Evolutionary conservation across 2,113 vertebrate species (phyloP), one percentile per base, ranked within the genome.

Genomic region (Colistium nudipinnis): DNA sequence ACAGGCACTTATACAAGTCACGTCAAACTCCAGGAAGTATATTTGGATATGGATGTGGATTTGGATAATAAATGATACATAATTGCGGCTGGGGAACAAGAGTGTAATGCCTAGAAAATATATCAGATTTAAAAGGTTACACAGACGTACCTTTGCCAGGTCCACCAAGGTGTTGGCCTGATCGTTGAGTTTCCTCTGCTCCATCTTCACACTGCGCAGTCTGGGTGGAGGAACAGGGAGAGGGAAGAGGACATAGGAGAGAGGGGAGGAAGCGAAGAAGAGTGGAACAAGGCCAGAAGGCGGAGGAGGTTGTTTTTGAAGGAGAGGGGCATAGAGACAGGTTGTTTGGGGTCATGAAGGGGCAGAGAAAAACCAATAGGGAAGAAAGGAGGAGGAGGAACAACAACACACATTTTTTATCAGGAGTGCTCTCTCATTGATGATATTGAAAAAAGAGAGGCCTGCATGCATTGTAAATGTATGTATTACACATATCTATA

Each of bases 191-290:
- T 96, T 97, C 44, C 95, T 93, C 66, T 96, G 96, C 87, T 97
- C 96, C 89, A 96, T 96, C 90, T 96, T 96, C 84, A 96, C 95
- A 39, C 95, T 96, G 81, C 96, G 93, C 86, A 97, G 90, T 90
- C 95, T 97, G 92, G 78, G 92, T 86, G 87, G 54, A 80, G 75
- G 90, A 74, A n/a, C 22, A 68, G 53, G 49, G 39, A 53, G 44
- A 39, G 14, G 56, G 22, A 47, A 20, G 27, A 38, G 10, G 24
- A 20, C 17, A 30, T 4, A 33, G 51, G 13, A 4, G 7, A 43
- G 10, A 51, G 25, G 52, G 22, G 27, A 44, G 12, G 24, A 28
- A 14, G 68, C 9, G 36, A 39, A 47, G 13, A 64, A 44, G 41
- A 66, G 62, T 24, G 19, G 70, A 19, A 20, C 38, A 55, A 36